phyloP scores from a whole-genome alignment of 2,797 vertebrate genomes.

The Diceros bicornis region DNA sequence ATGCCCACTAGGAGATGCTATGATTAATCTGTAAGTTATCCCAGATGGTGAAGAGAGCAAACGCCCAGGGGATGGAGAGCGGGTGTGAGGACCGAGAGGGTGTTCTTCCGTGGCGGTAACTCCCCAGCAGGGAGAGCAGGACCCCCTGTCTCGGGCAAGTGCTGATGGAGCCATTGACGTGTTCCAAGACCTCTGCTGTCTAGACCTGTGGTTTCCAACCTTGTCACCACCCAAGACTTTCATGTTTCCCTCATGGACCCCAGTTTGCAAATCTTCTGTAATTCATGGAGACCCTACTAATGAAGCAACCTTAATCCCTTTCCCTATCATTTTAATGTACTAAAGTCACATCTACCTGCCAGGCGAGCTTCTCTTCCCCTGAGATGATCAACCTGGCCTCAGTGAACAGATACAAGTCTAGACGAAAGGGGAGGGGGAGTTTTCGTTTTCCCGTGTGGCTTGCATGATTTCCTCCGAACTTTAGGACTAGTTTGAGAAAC shows the following conservation, averaged over 20 bases:
- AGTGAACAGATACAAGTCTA: not conserved
- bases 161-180: not conserved
- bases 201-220: not conserved
- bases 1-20: slow-evolving; percentile 79
- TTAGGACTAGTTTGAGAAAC: not conserved
- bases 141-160: not conserved
- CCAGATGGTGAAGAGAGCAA: slow-evolving; percentile 65
- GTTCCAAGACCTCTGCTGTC: not conserved
- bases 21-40: slow-evolving; percentile 77
- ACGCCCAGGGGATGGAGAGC: slow-evolving; percentile 52
- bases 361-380: not conserved
- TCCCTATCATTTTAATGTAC: not conserved
- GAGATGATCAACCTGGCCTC: not conserved
- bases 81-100: slow-evolving; percentile 39
- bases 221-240: not conserved
- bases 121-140: not conserved
- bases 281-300: not conserved
- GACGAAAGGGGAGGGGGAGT: not conserved
- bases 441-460: not conserved
- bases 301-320: not conserved
- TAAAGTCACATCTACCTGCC: not conserved
- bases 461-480: not conserved
- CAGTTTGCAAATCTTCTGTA: not conserved
- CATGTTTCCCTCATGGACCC: not conserved
- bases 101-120: not conserved